Evolutionary conservation across 2,797 vertebrate species (phyloP).

Genomic region (Lepilemur septentrionalis): DNA sequence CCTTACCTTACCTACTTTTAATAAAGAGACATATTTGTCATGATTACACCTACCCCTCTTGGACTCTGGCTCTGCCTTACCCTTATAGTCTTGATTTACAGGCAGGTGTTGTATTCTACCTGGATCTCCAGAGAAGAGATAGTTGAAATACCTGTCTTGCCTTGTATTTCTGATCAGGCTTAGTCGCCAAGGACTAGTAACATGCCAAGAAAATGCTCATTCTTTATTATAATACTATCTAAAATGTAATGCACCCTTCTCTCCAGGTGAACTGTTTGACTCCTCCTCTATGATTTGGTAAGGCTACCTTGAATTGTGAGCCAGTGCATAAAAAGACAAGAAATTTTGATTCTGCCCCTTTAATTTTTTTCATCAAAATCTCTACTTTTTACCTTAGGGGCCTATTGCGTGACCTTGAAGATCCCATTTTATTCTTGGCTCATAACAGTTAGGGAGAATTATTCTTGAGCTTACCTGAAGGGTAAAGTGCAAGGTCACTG

Average conservation of each 20-base stretch:
- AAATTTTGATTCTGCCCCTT: background rate
- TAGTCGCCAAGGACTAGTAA: background rate
- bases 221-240: background rate
- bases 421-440: constrained; percentile 16
- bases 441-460: background rate
- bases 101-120: background rate
- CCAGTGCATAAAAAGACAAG: background rate
- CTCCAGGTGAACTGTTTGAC: background rate
- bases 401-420: background rate
- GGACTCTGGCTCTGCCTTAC: background rate
- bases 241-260: background rate
- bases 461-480: background rate
- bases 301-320: background rate
- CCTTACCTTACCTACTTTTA: background rate
- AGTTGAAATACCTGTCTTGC: background rate
- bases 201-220: background rate
- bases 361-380: constrained; percentile 35
- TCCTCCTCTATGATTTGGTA: background rate
- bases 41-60: background rate
- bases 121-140: constrained; percentile 13
- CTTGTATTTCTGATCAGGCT: background rate
- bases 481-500: background rate
- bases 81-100: background rate
- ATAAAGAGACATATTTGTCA: background rate
- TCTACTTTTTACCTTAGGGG: constrained; percentile 6